Percentiles rank a stretch among this genome's conserved stretches.
Conservation (phyloP, 2,888 invertebrate species). For the Diaprepes abbreviatus region DNA sequence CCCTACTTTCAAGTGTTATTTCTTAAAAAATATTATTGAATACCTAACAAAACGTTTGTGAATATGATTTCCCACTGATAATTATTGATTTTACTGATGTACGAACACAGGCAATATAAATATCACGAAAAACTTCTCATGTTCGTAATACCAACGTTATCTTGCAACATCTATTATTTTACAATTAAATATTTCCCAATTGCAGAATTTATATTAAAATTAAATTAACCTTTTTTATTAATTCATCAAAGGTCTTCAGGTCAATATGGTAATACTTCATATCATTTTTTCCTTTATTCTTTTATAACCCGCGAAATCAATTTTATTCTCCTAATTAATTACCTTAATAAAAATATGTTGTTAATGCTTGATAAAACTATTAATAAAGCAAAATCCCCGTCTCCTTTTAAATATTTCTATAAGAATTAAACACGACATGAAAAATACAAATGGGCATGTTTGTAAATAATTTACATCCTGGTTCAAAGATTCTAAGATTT, state of each 20-base stretch:
- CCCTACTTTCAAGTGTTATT: no score
- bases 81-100: no score
- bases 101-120: no score
- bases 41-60: no score
- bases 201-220: background rate
- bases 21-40: no score
- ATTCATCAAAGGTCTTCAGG: background rate
- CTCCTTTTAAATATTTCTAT: background rate
- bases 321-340: background rate
- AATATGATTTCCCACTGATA: no score
- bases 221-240: conserved; percentile 9
- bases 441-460: no score
- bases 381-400: background rate
- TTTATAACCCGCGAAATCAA: background rate
- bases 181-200: conserved; percentile 3
- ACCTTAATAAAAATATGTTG: background rate
- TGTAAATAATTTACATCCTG: no score
- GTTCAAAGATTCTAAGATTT: no score
- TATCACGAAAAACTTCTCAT: background rate
- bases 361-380: background rate
- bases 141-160: background rate
- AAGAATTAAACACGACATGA: no score
- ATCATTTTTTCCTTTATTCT: background rate
- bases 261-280: background rate
- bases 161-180: background rate